Percentiles rank a stretch among this genome's conserved stretches.
Conservation (phyloP, 2,797 vertebrate species). For the Poecile montanus region DNA sequence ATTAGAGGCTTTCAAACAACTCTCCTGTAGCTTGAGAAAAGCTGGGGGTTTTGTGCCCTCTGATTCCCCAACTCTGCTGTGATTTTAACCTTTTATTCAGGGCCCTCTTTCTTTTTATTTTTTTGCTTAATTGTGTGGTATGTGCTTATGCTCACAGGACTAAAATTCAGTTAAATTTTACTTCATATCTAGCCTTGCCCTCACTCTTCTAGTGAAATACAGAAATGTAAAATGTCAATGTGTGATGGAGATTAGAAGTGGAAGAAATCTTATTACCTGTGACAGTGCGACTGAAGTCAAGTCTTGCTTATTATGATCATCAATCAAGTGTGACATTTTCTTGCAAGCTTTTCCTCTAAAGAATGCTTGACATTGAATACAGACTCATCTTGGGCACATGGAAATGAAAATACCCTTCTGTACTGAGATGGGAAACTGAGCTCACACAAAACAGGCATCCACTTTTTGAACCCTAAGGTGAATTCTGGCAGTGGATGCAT, state of each 20-base stretch:
- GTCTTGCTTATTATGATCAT: constrained; percentile 23
- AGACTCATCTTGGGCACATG: background rate
- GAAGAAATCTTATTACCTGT: constrained; percentile 22
- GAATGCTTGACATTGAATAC: background rate
- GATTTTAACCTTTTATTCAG: background rate
- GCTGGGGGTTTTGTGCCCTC: background rate
- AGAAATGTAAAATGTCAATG: background rate
- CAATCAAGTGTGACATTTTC: background rate
- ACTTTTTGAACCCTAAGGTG: background rate
- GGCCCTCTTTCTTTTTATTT: background rate
- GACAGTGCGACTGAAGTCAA: constrained; percentile 17
- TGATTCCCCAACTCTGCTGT: background rate
- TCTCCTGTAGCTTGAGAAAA: background rate
- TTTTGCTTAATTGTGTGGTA: background rate
- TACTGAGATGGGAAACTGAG: background rate
- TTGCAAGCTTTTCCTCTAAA: background rate
- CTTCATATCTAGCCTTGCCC: background rate
- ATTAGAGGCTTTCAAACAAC: background rate
- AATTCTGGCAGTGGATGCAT: background rate
- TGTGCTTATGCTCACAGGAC: background rate
- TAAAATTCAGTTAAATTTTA: background rate
- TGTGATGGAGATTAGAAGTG: background rate
- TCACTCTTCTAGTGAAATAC: background rate
- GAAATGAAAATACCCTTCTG: background rate
- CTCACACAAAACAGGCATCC: background rate